These are phyloP conservation scores for Hypolimnas misippus DNA, from an alignment of 2,888 invertebrate genomes.

Conservation along the genomic window DNA sequence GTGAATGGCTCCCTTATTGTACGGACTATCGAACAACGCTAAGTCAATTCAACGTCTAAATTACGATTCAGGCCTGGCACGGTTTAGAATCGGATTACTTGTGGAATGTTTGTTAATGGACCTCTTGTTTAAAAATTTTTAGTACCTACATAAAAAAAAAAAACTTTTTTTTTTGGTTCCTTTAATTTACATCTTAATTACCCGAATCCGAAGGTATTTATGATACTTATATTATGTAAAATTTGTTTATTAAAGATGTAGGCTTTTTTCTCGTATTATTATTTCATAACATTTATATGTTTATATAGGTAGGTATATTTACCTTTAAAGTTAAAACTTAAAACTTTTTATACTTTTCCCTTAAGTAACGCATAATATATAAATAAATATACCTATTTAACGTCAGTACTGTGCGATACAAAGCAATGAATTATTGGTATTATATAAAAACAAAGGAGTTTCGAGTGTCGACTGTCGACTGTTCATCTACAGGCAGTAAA, in stretches of 20 bases:
- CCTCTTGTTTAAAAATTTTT: neutral
- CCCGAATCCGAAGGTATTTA: no score
- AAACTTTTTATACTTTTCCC: no score
- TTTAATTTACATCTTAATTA: neutral
- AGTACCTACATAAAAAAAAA: no score
- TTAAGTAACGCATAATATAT: no score
- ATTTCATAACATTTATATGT: no score
- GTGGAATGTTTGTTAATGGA: neutral
- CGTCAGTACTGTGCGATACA: neutral
- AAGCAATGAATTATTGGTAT: neutral
- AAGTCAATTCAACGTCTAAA: conserved; percentile 13
- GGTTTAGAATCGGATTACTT: conserved; percentile 23
- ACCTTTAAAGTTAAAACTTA: no score
- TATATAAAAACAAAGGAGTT: conserved; percentile 3
- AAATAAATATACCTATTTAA: no score
- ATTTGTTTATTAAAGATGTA: no score
- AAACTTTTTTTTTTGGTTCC: neutral
- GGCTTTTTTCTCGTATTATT: no score
- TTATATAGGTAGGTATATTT: no score
- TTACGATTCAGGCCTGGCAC: conserved; percentile 14
- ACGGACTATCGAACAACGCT: conserved; percentile 3
- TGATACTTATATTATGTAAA: no score
- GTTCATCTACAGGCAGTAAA: conserved; percentile 1
- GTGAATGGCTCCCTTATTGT: neutral
- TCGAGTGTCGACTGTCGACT: no score